Evolutionary conservation across 2,888 invertebrate species (phyloP), one percentile per base, ranked within the genome.

Genomic region (Cetonia aurata): DNA sequence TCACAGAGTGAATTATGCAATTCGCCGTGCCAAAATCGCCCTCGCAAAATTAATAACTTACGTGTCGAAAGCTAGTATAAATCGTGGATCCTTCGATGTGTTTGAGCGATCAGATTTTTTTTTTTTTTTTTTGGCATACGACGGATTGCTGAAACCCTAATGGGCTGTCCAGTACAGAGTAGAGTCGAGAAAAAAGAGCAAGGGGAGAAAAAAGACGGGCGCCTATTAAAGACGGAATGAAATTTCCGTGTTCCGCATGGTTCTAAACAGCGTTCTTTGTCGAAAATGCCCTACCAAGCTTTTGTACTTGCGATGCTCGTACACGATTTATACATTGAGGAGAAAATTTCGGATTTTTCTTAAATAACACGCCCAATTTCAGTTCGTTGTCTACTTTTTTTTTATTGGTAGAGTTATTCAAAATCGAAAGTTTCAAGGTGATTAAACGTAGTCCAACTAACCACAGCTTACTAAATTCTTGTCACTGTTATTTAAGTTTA

Each of bases 141-240:
- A 52, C 37, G 50, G 62, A 50, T 65, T 65, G 62, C 62, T 48
- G 62, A 50, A 12, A 48, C 56, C 56, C 67, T 67, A 67, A 67
- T 67, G 67, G 56, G 67, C 52, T 67, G 67, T 57, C 57, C 56
- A 25, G 56, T 15, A 56, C 67, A 57, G 62, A 65, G 50, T 13
- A 31, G 62, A 12, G 37, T 8, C 37, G 3, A 50, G 42, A 67
- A 56, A 67, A 67, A 56, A 37, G 56, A 44, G 13, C 25, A 15
- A 10, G 46, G 62, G 62, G 37, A 33, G 15, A 17, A 65, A 65
- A 65, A 33, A 42, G 56, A 55, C 67, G 41, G 56, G 46, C 37
- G 33, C 67, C 75, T 77, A 76, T 76, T 77, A 74, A 77, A 70
- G 72, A 73, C 72, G 73, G 72, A 77, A 76, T 76, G 75, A 77